phyloP scores from a whole-genome alignment of 1,140 invertebrate species.

The Drosophila kepulauana region DNA sequence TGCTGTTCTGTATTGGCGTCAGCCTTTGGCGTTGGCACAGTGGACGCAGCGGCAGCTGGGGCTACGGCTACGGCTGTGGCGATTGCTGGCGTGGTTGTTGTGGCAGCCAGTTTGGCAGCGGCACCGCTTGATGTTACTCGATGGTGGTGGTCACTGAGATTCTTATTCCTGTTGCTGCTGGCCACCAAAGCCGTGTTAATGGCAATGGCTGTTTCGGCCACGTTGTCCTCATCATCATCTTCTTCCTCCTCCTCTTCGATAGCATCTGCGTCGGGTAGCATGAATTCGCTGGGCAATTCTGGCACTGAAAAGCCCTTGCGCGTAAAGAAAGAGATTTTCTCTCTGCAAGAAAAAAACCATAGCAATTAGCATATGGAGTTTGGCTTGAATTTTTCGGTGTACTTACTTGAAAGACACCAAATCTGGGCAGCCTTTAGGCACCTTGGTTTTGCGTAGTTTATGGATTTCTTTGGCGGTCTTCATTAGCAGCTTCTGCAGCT shows the following conservation, averaged over 20 bases:
- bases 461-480: slow-evolving; percentile 96
- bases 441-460: slow-evolving; percentile 93
- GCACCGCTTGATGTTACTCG: slow-evolving; percentile 40
- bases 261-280: slow-evolving; percentile 72
- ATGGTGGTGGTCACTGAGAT: slow-evolving; percentile 83
- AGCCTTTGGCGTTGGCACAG: slow-evolving; percentile 20
- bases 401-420: slow-evolving; percentile 97
- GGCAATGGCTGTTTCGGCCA: slow-evolving; percentile 77
- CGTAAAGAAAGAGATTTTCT: slow-evolving; percentile 98
- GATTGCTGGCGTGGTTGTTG: slow-evolving; percentile 23
- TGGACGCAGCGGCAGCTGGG: background rate
- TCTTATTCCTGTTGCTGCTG: slow-evolving; percentile 83
- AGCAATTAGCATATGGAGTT: background rate
- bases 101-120: slow-evolving; percentile 51
- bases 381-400: background rate
- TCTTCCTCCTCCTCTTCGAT: slow-evolving; percentile 77
- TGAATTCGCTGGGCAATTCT: slow-evolving; percentile 89
- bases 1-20: slow-evolving; percentile 85
- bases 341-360: slow-evolving; percentile 87
- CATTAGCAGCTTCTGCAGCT: slow-evolving; percentile 92
- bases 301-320: slow-evolving; percentile 91
- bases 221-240: slow-evolving; percentile 75
- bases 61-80: slow-evolving; percentile 35
- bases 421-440: slow-evolving; percentile 95
- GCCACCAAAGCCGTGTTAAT: slow-evolving; percentile 82